A percentile compares a stretch with the other conserved stretches of the same genome.
Evolutionary conservation across 2,113 vertebrate genomes (phyloP).

Genomic region (Ochotona princeps): DNA sequence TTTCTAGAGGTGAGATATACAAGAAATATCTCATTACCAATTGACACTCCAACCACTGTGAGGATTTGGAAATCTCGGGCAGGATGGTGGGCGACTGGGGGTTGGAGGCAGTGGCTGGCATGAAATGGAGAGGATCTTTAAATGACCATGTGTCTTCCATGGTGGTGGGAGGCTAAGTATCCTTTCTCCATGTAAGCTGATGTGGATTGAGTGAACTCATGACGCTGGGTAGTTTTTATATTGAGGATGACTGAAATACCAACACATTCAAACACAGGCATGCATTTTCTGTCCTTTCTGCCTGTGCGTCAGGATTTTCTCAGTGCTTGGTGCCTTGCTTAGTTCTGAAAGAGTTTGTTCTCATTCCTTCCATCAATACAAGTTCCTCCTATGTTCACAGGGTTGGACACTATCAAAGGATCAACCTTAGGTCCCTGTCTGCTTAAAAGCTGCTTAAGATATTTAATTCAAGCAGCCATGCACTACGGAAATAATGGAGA

Average conservation of each 20-base stretch:
- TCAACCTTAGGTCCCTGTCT: neutral
- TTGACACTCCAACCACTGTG: neutral
- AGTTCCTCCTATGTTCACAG: neutral
- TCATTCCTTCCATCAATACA: neutral
- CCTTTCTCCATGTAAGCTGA: neutral
- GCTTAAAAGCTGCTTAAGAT: neutral
- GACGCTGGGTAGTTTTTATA: neutral
- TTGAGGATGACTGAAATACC: neutral
- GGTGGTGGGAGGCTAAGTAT: neutral
- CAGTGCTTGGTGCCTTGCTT: neutral
- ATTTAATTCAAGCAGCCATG: neutral
- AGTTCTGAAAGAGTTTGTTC: neutral
- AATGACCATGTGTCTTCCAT: neutral
- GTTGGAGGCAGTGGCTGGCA: neutral
- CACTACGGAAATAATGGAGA: neutral
- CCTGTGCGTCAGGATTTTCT: neutral
- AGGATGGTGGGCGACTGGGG: neutral
- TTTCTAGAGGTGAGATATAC: neutral
- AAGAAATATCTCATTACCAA: neutral
- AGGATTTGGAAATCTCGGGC: neutral
- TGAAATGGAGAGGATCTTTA: neutral
- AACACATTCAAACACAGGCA: neutral
- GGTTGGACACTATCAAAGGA: neutral
- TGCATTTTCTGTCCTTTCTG: neutral
- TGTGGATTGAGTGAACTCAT: neutral